Base-by-base conservation (phyloP, 1,140 invertebrate genomes). In the Adelges cooleyi region DNA sequence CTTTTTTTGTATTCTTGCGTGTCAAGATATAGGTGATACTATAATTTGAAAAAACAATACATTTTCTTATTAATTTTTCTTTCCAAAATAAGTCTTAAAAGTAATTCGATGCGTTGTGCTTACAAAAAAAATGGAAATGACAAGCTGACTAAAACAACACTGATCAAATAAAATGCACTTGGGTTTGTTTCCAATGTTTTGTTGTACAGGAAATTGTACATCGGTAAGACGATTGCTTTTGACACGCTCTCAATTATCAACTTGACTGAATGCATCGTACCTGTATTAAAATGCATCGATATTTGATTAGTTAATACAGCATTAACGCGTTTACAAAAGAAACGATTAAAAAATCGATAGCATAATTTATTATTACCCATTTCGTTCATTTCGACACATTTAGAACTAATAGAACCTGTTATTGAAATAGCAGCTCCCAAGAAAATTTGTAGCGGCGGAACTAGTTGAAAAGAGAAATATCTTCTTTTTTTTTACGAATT, bases 131-230 rank as follows among this genome's bases (percentile, higher is more conserved):
- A 11, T 33, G 29, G 29, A 6, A 33, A 6, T 33, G 29, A 6
- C 29, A 33, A 33, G 11, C 5, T 11, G 11, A 33, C 11, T 6
- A 33, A 33, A 33, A 33, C 29, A 11, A 33, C 29, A 20, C 68
- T 68, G 4, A 69, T 51, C 4, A 66, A 40, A 23, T 65, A 69
- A 38, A 68, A 68, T 1, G 68, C 65, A 17, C 53, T 59, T 1
- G 68, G 68, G 22, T 13, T 52, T 3, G 27, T 17, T 18, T 66
- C 29, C 22, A 69, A 51, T 1, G 68, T 69, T 13, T 40, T 17
- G 4, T 66, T 44, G 22, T 69, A 69, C 2, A 66, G 36, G 20
- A 51, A 11, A 42, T 65, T 69, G 22, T 69, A 69, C 17, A 69
- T 15, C 1, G 67, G 68, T 23, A 66, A 3, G 0, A 44, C 46